Base-by-base conservation (phyloP, 2,888 invertebrate genomes). In the Malacosoma neustria region DNA sequence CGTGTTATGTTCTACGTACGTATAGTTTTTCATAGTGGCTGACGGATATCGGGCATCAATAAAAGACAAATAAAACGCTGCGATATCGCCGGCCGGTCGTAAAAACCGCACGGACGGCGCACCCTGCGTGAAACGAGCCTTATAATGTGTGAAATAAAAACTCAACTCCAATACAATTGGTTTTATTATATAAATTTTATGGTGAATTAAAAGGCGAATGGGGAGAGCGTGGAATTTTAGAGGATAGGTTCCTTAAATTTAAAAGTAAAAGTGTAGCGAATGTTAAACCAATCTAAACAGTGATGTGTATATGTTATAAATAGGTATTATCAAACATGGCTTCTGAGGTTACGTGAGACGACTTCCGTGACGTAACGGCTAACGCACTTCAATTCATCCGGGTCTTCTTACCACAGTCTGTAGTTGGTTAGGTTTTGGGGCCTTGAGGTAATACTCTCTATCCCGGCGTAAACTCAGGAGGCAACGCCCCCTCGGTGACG, bases 111-210 rank as follows among this genome's bases (percentile, higher is more conserved):
- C 37, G 41, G 46, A 44, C 42, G 53, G 45, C 61, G 42, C 57
- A 49, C 63, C 61, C 57, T 48, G 50, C 48, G 38, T 46, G 45
- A 43, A 54, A 60, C 54, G 52, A 46, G 60, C 51, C 57, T 65
- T 74, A 76, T 77, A 74, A 76, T 67, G 66, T 62, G 73, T 44
- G 59, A 62, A 72, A 76, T 79, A 77, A 77, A 69, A 71, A 61
- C 60, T 49, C 49, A 45, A 57, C 56, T 48, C 53, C 54, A 49
- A 66, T 71, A 65, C 66, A 61, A 72, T 72, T 59, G 61, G 57
- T 55, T 66, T 67, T 66, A 70, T 73, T 22, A 22, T 22, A 9
- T 22, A 22, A 62, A 62, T 69, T 67, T 69, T 57, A 60, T 57
- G 48, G 22, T 22, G 36, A 39, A 33, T 33, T 39, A 36, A 39